These are phyloP conservation scores for Meteorus colon DNA, from an alignment of 2,888 invertebrate genomes.

Conservation along the genomic window DNA sequence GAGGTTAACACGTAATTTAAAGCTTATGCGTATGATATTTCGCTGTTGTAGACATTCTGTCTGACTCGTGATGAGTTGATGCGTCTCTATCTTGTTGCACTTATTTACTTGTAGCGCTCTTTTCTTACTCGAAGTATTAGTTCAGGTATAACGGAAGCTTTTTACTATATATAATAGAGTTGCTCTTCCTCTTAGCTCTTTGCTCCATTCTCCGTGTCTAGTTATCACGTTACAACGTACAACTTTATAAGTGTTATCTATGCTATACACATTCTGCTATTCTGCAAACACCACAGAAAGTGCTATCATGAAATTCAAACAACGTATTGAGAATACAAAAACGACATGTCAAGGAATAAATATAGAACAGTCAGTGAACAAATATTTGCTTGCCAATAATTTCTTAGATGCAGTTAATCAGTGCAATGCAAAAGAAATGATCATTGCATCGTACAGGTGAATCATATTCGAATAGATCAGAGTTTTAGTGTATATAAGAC, in stretches of 20 bases:
- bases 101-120: constrained; percentile 32
- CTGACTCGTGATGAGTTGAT: constrained; percentile 24
- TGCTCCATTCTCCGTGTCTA: constrained; percentile 4
- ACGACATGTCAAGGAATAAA: too few species aligned
- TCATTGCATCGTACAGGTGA: not conserved
- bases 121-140: constrained; percentile 28
- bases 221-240: constrained; percentile 22
- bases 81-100: constrained; percentile 22
- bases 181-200: constrained; percentile 15
- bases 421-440: not conserved
- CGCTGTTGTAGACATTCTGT: not conserved
- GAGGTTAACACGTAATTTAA: not conserved
- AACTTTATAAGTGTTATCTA: constrained; percentile 12
- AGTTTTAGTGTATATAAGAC: constrained; percentile 15
- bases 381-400: too few species aligned
- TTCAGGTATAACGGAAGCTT: constrained; percentile 28
- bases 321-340: not conserved
- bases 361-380: too few species aligned
- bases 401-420: too few species aligned
- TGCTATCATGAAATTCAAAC: not conserved
- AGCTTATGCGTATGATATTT: not conserved
- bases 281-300: not conserved
- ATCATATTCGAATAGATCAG: not conserved
- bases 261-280: not conserved
- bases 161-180: constrained; percentile 11